A percentile compares a stretch with the other conserved stretches of the same genome.
Evolutionary conservation across 2,113 vertebrate genomes (phyloP).

Genomic region (Pluvianellus socialis): DNA sequence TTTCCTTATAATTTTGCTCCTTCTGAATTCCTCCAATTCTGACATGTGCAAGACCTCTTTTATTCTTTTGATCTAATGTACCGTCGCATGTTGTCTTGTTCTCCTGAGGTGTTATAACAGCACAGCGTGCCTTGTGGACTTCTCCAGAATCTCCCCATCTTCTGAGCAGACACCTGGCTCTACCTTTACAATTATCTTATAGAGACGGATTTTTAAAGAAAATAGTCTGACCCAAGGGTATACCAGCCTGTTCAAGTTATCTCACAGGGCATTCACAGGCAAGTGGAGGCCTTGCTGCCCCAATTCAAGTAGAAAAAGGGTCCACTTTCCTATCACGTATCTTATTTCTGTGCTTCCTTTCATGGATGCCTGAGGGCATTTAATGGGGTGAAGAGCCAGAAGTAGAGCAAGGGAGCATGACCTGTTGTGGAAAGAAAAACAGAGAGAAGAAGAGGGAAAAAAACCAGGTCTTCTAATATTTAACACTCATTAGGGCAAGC

Average conservation of each 20-base stretch:
- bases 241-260: background rate
- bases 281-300: background rate
- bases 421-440: background rate
- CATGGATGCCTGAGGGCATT: background rate
- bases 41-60: background rate
- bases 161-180: background rate
- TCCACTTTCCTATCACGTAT: accelerated
- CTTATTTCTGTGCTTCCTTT: background rate
- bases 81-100: background rate
- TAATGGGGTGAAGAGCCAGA: background rate
- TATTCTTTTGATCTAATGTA: background rate
- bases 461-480: background rate
- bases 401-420: background rate
- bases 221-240: background rate
- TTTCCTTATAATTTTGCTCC: background rate
- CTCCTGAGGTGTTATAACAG: background rate
- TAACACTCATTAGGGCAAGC: background rate
- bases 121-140: accelerated
- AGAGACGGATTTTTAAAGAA: background rate
- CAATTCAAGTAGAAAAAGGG: background rate
- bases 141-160: background rate
- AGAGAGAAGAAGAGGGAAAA: background rate
- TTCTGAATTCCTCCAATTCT: background rate
- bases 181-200: background rate
- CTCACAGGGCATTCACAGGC: background rate